Evolutionary conservation across 1,140 invertebrate species (phyloP).

Genomic region (Lamellibrachia luymesi): DNA sequence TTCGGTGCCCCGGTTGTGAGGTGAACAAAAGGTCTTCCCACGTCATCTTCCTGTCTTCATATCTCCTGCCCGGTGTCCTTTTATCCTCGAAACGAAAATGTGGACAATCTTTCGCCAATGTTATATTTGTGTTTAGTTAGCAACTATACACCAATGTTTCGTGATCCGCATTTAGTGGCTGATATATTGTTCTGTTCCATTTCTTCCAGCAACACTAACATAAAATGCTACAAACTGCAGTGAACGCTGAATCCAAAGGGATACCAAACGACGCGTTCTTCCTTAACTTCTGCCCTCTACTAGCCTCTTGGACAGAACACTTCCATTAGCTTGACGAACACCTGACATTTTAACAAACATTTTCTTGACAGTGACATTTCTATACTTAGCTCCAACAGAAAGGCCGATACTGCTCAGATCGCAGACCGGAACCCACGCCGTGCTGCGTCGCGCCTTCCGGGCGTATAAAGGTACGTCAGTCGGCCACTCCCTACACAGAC

Average conservation of each 20-base stretch:
- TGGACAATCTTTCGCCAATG: not conserved
- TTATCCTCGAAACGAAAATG: no score
- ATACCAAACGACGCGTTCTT: not conserved
- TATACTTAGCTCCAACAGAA: not conserved
- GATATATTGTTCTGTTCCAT: not conserved
- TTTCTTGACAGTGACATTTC: not conserved
- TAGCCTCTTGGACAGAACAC: not conserved
- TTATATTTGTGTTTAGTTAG: not conserved
- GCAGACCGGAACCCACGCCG: not conserved
- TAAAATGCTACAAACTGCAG: not conserved
- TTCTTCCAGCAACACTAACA: not conserved
- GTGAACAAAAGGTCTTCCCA: not conserved
- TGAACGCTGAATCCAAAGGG: no score
- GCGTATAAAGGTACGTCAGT: not conserved
- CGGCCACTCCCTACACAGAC: not conserved
- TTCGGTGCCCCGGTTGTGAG: not conserved
- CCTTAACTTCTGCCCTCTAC: not conserved
- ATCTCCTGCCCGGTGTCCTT: not conserved
- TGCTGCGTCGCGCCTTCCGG: not conserved
- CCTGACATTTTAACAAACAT: not conserved
- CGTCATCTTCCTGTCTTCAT: not conserved
- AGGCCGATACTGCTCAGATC: not conserved
- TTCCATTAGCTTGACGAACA: not conserved
- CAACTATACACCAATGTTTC: not conserved
- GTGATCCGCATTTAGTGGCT: not conserved